These are phyloP conservation scores for Tachysurus vachellii DNA, from an alignment of 2,113 vertebrate genomes.

Conservation along the genomic window DNA sequence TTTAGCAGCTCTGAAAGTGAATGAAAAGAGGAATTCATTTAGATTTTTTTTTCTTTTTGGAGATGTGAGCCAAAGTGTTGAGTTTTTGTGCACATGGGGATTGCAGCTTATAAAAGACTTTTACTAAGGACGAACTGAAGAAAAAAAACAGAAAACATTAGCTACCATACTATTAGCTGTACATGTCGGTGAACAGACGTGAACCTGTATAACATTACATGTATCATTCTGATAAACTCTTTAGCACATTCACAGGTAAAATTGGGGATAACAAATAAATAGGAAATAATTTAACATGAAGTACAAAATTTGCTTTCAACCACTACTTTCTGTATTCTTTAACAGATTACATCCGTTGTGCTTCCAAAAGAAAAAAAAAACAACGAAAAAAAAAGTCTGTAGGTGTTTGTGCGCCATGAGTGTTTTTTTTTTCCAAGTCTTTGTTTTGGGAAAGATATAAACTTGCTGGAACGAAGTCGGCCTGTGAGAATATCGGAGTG, in stretches of 20 bases:
- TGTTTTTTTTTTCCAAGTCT: constrained; percentile 12
- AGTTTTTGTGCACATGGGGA: constrained; percentile 1
- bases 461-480: background rate
- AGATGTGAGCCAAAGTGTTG: background rate
- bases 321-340: constrained; percentile 42
- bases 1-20: constrained; percentile 34
- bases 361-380: constrained; percentile 16
- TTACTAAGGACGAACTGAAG: background rate
- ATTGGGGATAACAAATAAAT: constrained; percentile 63
- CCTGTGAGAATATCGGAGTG: background rate
- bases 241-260: constrained; percentile 59
- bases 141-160: constrained; percentile 6
- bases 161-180: background rate
- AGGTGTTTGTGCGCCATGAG: constrained; percentile 23
- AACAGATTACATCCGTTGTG: constrained; percentile 50
- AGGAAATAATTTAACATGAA: constrained; percentile 69
- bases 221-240: constrained; percentile 22
- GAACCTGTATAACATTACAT: constrained; percentile 30
- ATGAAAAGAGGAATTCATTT: background rate
- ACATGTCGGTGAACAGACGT: constrained; percentile 3
- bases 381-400: background rate
- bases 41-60: background rate
- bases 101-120: constrained; percentile 16
- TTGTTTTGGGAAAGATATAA: background rate
- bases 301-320: constrained; percentile 56